Percentiles rank a stretch among this genome's conserved stretches.
These are phyloP conservation scores for Xiphydria camelus DNA, from an alignment of 2,888 invertebrate species.

Conservation along the genomic window DNA sequence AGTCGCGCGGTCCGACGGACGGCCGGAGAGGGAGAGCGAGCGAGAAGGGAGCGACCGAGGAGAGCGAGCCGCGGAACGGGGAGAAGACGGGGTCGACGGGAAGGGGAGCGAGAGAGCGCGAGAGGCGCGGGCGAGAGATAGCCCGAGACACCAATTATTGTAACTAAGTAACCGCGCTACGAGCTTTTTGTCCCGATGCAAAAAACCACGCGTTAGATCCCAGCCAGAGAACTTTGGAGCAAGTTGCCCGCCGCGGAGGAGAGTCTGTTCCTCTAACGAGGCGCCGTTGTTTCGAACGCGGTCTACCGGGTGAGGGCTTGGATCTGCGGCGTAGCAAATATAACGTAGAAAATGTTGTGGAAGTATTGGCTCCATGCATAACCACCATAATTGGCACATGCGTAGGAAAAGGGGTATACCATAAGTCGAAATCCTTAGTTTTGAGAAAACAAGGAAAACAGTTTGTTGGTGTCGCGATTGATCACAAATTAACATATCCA, in stretches of 20 bases:
- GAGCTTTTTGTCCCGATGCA: not conserved
- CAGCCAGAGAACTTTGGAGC: not conserved
- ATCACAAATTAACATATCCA: too few species aligned
- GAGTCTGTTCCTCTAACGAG: slow-evolving; percentile 21
- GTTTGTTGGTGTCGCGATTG: too few species aligned
- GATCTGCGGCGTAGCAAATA: too few species aligned
- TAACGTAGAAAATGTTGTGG: too few species aligned
- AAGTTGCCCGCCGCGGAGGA: slow-evolving; percentile 5
- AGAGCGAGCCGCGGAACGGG: slow-evolving; percentile 4
- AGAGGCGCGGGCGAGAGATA: slow-evolving; percentile 4
- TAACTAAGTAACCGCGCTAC: slow-evolving; percentile 29
- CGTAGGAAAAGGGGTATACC: too few species aligned
- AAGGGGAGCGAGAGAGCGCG: slow-evolving; percentile 9
- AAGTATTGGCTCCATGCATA: too few species aligned
- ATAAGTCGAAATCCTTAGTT: too few species aligned
- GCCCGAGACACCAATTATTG: slow-evolving; percentile 29
- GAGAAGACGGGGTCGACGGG: not conserved
- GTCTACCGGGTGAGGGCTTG: too few species aligned
- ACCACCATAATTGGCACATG: too few species aligned
- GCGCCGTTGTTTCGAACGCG: not conserved
- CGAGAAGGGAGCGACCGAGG: slow-evolving; percentile 3
- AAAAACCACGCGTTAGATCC: slow-evolving; percentile 2
- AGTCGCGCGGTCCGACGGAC: not conserved
- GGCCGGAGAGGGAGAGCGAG: slow-evolving; percentile 13
- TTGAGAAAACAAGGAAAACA: too few species aligned